Conservation (phyloP, 2,797 vertebrate species). For the Leuciscus waleckii region DNA sequence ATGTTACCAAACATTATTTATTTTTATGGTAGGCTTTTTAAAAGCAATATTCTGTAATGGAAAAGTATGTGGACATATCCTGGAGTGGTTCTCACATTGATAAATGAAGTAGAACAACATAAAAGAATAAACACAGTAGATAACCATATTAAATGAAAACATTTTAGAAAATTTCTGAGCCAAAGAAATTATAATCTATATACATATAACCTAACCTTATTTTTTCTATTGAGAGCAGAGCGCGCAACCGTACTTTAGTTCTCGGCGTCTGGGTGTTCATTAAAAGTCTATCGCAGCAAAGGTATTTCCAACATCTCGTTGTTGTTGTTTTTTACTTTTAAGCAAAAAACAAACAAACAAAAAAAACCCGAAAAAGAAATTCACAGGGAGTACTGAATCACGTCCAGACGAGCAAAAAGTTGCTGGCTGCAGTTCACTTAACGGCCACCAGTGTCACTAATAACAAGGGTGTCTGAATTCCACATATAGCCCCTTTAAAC, state of each 20-base stretch:
- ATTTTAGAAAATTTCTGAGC: not conserved
- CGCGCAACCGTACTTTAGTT: too few species aligned
- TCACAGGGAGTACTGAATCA: not conserved
- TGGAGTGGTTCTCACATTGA: not conserved
- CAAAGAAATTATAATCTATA: not conserved
- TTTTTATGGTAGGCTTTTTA: not conserved
- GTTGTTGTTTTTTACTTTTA: too few species aligned
- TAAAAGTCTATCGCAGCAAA: too few species aligned
- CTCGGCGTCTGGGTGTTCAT: too few species aligned
- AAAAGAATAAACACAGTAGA: not conserved
- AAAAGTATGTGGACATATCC: not conserved
- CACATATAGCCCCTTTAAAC: not conserved
- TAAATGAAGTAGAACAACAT: not conserved
- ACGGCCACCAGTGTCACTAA: not conserved
- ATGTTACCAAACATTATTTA: not conserved
- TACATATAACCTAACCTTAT: not conserved
- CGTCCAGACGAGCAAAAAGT: not conserved
- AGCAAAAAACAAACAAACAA: too few species aligned
- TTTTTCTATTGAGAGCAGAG: too few species aligned
- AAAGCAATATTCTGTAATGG: not conserved
- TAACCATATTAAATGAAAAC: slow-evolving; percentile 12
- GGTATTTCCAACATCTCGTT: too few species aligned
- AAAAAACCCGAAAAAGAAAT: too few species aligned
- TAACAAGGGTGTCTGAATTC: not conserved
- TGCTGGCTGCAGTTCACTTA: not conserved